phyloP scores from a whole-genome alignment of 2,888 invertebrate genomes.

The Eudasyphora cyanicolor region DNA sequence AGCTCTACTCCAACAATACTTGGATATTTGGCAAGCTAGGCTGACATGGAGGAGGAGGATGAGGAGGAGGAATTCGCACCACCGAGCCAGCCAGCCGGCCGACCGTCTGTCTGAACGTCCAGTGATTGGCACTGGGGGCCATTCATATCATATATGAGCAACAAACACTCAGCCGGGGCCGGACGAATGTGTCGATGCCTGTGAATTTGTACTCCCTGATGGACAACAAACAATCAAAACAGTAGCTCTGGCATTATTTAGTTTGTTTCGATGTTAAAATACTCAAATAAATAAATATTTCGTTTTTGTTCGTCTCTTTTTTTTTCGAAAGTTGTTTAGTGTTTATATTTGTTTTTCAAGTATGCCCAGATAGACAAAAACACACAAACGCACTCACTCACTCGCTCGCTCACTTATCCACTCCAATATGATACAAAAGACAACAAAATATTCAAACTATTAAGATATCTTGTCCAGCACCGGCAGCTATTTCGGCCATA shows the following conservation, averaged over 20 bases:
- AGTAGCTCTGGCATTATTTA: slow-evolving; percentile 34
- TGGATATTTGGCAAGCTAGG: background rate
- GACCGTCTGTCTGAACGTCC: too few relatives aligned
- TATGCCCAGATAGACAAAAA: background rate
- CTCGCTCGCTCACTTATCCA: too few relatives aligned
- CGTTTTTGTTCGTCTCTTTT: background rate
- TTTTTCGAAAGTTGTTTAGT: slow-evolving; percentile 24
- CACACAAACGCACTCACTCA: too few relatives aligned
- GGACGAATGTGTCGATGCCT: background rate
- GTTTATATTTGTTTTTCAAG: slow-evolving; percentile 5
- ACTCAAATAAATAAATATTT: slow-evolving; percentile 28
- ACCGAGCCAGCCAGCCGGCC: background rate
- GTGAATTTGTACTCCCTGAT: slow-evolving; percentile 20
- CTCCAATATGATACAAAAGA: background rate
- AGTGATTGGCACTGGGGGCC: slow-evolving; percentile 16
- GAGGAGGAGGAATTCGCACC: background rate
- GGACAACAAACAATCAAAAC: slow-evolving; percentile 40
- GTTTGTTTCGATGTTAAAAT: slow-evolving; percentile 34
- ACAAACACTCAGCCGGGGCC: background rate
- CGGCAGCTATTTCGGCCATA: background rate
- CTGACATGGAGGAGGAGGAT: background rate
- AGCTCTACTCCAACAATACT: slow-evolving; percentile 6
- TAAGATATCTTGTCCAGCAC: slow-evolving; percentile 1
- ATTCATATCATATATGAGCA: background rate
- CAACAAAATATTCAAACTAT: slow-evolving; percentile 24